These are phyloP conservation scores for Barypeithes pellucidus DNA, from an alignment of 2,888 invertebrate species.

Conservation along the genomic window DNA sequence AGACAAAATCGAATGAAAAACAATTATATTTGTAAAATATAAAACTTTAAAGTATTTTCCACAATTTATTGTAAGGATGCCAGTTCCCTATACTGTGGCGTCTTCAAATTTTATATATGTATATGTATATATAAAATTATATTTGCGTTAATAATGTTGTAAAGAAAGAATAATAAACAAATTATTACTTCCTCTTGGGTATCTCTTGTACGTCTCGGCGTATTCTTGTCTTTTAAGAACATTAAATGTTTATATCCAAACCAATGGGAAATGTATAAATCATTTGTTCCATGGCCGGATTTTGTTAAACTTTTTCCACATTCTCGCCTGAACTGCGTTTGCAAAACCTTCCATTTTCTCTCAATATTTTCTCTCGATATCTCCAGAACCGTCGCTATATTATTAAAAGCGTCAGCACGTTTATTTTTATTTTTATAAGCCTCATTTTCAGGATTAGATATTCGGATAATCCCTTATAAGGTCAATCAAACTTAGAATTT, in stretches of 20 bases:
- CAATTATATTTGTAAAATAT: not conserved
- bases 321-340: constrained; percentile 1
- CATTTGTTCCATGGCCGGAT: constrained; percentile 1
- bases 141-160: not conserved
- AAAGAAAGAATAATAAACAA: not conserved
- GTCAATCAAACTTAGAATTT: not conserved
- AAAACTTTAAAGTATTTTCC: no score
- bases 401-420: not conserved
- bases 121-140: no score
- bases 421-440: constrained; percentile 7
- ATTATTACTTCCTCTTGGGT: not conserved
- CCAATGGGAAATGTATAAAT: not conserved
- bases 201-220: constrained; percentile 1
- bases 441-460: constrained; percentile 2
- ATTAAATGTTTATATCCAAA: constrained; percentile 14
- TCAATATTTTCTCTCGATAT: no score
- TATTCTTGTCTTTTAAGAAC: constrained; percentile 10
- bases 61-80: no score
- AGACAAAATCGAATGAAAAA: not conserved
- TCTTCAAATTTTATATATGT: no score
- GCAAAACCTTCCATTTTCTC: no score
- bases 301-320: not conserved
- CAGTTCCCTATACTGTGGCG: no score
- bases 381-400: no score
- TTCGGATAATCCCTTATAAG: not conserved